Evolutionary conservation across 2,113 vertebrate species (phyloP), one percentile per base, ranked within the genome.

Genomic region (Phaethornis superciliosus): DNA sequence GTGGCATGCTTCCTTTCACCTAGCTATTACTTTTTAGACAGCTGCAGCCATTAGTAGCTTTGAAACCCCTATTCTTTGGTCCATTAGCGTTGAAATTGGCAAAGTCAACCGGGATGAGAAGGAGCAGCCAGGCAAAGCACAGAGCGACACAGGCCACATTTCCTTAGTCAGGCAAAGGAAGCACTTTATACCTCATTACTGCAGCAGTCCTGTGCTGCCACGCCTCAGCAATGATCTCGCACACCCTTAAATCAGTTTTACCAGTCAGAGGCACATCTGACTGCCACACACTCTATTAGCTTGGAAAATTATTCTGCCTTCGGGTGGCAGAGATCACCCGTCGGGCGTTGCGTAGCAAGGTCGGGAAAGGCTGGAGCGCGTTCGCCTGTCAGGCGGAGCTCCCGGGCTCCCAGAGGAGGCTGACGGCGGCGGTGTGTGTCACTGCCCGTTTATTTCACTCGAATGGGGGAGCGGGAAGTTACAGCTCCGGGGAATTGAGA

Each of bases 381-480:
- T 15, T 40, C 3, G 16, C 15, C 16, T 5, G 0, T 8, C 2
- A 9, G 21, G 10, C 0, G 0, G n/a, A 1, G 2, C 37, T 15
- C 1, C 6, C 6, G 0, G 5, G 40, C 47, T 32, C 37, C 1
- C 49, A 26, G 16, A 4, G 7, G 11, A 15, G 8, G 26, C 1
- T 1, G 47, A 28, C 6, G 2, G 58, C 3, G 20, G 49, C 3
- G 0, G 2, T 7, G 16, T 1, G 21, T 4, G 64, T 10, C 68
- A 2, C 20, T 4, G 12, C 9, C 10, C 13, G 2, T 18, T 33
- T 21, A 21, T n/a, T 55, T 22, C 69, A 21, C 13, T 8, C 12
- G 13, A 21, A 14, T 0, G 51, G 3, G 30, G 19, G 18, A 40
- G 7, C 0, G 15, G 30, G 20, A 55, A 23, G 30, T 13, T 28